These are phyloP conservation scores for Drosophila equinoxialis DNA, from an alignment of 1,140 invertebrate genomes.

Conservation along the genomic window DNA sequence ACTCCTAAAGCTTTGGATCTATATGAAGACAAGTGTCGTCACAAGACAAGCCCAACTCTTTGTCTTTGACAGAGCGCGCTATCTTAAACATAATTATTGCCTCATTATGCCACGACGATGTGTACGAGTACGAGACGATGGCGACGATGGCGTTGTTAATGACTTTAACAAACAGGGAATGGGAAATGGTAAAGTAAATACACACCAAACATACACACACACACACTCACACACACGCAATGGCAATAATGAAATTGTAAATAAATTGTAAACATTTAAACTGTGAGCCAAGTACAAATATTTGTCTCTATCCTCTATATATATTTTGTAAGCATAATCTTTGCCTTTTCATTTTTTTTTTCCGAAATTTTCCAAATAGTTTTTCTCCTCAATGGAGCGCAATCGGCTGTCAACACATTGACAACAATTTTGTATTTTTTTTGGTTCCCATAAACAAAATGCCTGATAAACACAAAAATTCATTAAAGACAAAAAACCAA, in stretches of 20 bases:
- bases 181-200: conserved; percentile 47
- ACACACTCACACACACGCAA: conserved; percentile 10
- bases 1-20: conserved; percentile 5
- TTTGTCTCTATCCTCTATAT: conserved; percentile 39
- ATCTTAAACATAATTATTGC: conserved; percentile 74
- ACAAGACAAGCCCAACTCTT: conserved; percentile 38
- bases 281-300: conserved; percentile 67
- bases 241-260: conserved; percentile 78
- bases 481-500: conserved; percentile 21
- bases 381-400: conserved; percentile 31
- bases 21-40: conserved; percentile 5
- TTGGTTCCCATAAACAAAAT: conserved; percentile 44
- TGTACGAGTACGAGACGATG: conserved; percentile 42
- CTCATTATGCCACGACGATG: conserved; percentile 68
- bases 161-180: conserved; percentile 63
- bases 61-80: conserved; percentile 47
- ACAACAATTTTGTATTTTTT: conserved; percentile 24
- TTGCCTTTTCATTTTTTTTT: conserved; percentile 36
- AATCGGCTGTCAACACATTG: conserved; percentile 66
- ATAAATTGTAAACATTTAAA: conserved; percentile 77
- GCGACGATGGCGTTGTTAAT: conserved; percentile 62
- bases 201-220: conserved; percentile 13
- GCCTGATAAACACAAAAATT: conserved; percentile 58
- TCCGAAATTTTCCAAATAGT: conserved; percentile 35
- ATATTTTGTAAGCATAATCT: conserved; percentile 43